A percentile compares a stretch with the other conserved stretches of the same genome.
Evolutionary conservation across 1,140 invertebrate species (phyloP).

Genomic region (Scaptomyza pallida): DNA sequence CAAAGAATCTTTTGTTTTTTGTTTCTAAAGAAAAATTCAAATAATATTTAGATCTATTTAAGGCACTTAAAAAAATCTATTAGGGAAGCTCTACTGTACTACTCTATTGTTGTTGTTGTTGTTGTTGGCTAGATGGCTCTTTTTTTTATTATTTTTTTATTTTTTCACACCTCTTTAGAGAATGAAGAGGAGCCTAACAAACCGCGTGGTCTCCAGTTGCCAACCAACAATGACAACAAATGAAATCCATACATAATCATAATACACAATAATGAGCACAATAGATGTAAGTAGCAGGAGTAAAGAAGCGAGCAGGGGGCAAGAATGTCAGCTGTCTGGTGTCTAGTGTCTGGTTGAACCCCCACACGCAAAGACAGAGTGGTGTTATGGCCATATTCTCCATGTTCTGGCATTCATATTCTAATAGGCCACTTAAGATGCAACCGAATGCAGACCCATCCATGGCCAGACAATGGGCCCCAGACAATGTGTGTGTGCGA

Average conservation of each 20-base stretch:
- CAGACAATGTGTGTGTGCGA: slow-evolving; percentile 24
- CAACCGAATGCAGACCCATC: slow-evolving; percentile 44
- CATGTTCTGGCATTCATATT: slow-evolving; percentile 58
- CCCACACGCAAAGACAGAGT: neutral
- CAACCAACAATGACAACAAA: slow-evolving; percentile 61
- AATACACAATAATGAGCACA: slow-evolving; percentile 60
- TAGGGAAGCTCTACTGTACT: neutral
- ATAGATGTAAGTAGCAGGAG: slow-evolving; percentile 1
- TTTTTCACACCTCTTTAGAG: slow-evolving; percentile 53
- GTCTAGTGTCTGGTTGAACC: slow-evolving; percentile 12
- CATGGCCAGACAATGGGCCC: slow-evolving; percentile 39
- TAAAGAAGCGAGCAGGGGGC: neutral
- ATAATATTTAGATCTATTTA: too few species aligned
- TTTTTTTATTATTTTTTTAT: too few species aligned
- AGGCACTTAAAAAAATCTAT: too few species aligned
- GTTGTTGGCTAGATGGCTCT: slow-evolving; percentile 9
- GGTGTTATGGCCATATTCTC: slow-evolving; percentile 2
- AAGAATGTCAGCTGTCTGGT: slow-evolving; percentile 22
- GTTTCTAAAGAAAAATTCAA: too few species aligned
- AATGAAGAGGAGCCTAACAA: slow-evolving; percentile 24
- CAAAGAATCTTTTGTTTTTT: too few species aligned
- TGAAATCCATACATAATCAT: slow-evolving; percentile 67
- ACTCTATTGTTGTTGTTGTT: neutral
- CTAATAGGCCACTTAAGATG: slow-evolving; percentile 71
- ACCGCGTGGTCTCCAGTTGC: slow-evolving; percentile 5